phyloP scores from a whole-genome alignment of 2,797 vertebrate species.

The Melanotaenia nigrans region DNA sequence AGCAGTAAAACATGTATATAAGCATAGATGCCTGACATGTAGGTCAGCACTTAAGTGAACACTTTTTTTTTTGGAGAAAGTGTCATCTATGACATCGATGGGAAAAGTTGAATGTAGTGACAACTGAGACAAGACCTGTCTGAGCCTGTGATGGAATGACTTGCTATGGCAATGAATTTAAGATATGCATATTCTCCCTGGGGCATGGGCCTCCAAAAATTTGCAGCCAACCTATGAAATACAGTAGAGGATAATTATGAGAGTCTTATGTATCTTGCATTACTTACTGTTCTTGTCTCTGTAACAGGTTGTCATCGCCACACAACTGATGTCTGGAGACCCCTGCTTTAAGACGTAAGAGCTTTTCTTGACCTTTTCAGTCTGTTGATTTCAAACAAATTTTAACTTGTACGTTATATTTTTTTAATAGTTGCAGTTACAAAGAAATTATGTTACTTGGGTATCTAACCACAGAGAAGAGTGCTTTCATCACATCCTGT shows the following conservation, averaged over 20 bases:
- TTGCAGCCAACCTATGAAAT: background rate
- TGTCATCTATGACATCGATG: slow-evolving; percentile 22
- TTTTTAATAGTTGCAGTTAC: background rate
- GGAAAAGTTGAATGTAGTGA: slow-evolving; percentile 3
- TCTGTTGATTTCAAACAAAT: background rate
- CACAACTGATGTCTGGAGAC: slow-evolving; percentile 97
- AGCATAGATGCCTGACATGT: background rate
- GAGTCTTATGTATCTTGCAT: background rate
- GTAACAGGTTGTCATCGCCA: slow-evolving; percentile 92
- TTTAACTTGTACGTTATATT: background rate
- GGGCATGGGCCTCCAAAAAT: background rate
- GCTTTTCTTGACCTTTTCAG: background rate
- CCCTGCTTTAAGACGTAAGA: slow-evolving; percentile 98
- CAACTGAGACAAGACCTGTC: slow-evolving; percentile 32
- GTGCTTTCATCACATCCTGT: slow-evolving; percentile 55
- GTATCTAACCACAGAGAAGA: slow-evolving; percentile 46
- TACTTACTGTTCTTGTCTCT: slow-evolving; percentile 32
- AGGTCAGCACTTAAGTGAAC: background rate
- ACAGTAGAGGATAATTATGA: background rate
- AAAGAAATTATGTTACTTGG: background rate
- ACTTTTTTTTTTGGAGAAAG: background rate
- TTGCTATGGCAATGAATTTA: slow-evolving; percentile 21
- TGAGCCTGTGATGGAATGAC: slow-evolving; percentile 32
- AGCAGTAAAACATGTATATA: background rate
- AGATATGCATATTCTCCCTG: slow-evolving; percentile 17